Percentiles rank a stretch among this genome's conserved stretches.
These are phyloP conservation scores for Mayetiola destructor DNA, from an alignment of 2,888 invertebrate genomes.

Conservation along the genomic window DNA sequence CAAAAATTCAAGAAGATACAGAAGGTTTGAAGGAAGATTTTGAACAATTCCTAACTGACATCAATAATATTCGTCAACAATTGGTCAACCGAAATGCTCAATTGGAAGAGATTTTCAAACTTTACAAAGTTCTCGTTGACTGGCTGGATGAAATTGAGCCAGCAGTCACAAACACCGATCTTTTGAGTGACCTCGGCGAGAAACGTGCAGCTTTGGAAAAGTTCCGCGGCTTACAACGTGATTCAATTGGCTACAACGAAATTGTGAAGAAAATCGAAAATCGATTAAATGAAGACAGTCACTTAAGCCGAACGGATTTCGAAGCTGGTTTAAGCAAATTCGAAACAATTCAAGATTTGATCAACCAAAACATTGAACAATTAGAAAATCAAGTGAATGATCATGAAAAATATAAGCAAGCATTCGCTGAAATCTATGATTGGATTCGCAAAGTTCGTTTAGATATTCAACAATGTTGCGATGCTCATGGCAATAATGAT, in stretches of 20 bases:
- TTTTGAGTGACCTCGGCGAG: slow-evolving; percentile 74
- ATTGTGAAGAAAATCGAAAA: slow-evolving; percentile 60
- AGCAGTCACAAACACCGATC: slow-evolving; percentile 56
- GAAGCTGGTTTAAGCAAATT: slow-evolving; percentile 56
- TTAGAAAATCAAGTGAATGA: slow-evolving; percentile 70
- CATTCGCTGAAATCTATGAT: slow-evolving; percentile 66
- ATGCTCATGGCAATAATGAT: slow-evolving; percentile 76
- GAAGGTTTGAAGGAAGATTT: slow-evolving; percentile 79
- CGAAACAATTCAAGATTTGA: slow-evolving; percentile 49
- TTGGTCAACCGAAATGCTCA: slow-evolving; percentile 59
- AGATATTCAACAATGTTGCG: slow-evolving; percentile 71
- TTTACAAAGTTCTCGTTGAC: slow-evolving; percentile 63
- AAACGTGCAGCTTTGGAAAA: slow-evolving; percentile 82
- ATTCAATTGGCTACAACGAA: slow-evolving; percentile 66
- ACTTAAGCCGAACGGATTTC: slow-evolving; percentile 52
- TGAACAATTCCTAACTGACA: slow-evolving; percentile 68
- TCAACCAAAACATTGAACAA: slow-evolving; percentile 52
- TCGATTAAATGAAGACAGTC: slow-evolving; percentile 54
- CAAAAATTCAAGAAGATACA: slow-evolving; percentile 82
- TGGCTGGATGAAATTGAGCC: slow-evolving; percentile 83
- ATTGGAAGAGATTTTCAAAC: slow-evolving; percentile 75
- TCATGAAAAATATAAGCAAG: slow-evolving; percentile 75
- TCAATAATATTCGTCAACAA: slow-evolving; percentile 63
- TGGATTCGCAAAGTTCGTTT: slow-evolving; percentile 69
- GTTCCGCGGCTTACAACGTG: slow-evolving; percentile 65